Conservation (phyloP, 1,140 invertebrate species). For the Drosophila pachea region DNA sequence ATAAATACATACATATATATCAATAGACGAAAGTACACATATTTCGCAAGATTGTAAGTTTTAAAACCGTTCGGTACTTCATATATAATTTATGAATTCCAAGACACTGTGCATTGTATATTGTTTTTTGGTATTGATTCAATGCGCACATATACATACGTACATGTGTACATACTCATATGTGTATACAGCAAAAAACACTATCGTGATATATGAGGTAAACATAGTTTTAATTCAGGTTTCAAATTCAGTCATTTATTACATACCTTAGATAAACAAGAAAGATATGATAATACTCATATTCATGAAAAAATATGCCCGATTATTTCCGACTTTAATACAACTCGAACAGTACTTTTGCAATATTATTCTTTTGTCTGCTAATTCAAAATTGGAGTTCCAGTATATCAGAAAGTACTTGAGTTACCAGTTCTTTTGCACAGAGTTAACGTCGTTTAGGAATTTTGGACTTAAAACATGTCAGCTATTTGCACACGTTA, state of each 20-base stretch:
- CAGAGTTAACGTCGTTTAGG: conserved; percentile 12
- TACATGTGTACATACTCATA: background rate
- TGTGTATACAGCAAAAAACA: background rate
- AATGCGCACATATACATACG: background rate
- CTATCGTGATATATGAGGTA: background rate
- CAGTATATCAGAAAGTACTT: conserved; percentile 12
- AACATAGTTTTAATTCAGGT: background rate
- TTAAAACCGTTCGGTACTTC: background rate
- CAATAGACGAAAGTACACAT: background rate
- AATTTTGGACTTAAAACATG: background rate
- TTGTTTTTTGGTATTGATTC: background rate
- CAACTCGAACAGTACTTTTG: conserved; percentile 33
- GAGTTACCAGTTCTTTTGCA: conserved; percentile 4
- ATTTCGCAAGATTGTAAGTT: background rate
- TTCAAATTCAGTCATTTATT: conserved; percentile 3
- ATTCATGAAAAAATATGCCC: conserved; percentile 20
- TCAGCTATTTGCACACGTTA: background rate
- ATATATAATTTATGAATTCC: background rate
- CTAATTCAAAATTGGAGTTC: conserved; percentile 28
- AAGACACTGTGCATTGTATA: background rate
- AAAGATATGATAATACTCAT: conserved; percentile 30
- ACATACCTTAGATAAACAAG: conserved; percentile 31
- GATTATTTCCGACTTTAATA: conserved; percentile 14
- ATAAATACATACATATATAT: conserved; percentile 7
- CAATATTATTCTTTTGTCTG: conserved; percentile 33